Evolutionary conservation across 2,888 invertebrate genomes (phyloP).

Genomic region (Cataglyphis albicans): DNA sequence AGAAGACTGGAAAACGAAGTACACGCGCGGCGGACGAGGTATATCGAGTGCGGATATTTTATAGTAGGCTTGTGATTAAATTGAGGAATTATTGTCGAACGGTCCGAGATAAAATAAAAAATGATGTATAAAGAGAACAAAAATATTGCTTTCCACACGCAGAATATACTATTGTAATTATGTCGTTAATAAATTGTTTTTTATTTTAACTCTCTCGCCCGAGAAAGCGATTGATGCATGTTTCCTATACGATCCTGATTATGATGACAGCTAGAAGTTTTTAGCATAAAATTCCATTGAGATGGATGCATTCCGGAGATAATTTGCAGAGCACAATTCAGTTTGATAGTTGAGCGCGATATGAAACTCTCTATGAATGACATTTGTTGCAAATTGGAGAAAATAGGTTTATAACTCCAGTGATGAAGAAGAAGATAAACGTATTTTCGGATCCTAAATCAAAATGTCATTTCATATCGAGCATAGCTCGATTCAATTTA

Average conservation of each 20-base stretch:
- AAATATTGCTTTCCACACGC: conserved; percentile 82
- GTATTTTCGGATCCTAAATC: neutral
- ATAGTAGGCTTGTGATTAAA: conserved; percentile 82
- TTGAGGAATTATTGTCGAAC: conserved; percentile 78
- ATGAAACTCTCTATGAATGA: neutral
- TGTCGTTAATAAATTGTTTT: conserved; percentile 85
- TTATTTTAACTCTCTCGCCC: conserved; percentile 78
- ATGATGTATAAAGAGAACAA: conserved; percentile 79
- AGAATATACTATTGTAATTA: conserved; percentile 84
- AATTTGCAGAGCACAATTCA: conserved; percentile 17
- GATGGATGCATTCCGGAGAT: neutral
- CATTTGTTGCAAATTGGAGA: conserved; percentile 2
- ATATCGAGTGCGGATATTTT: conserved; percentile 77
- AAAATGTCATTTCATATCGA: neutral
- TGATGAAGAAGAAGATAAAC: neutral
- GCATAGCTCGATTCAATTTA: neutral
- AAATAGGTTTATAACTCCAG: conserved; percentile 15
- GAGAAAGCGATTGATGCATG: neutral
- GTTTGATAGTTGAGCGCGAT: conserved; percentile 5
- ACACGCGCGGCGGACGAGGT: conserved; percentile 70
- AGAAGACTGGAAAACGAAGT: neutral
- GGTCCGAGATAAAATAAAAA: conserved; percentile 72
- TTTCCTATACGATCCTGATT: neutral
- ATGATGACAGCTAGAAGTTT: neutral
- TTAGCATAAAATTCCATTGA: neutral